Conservation (phyloP, 2,113 vertebrate species). For the Trematocara zebra region DNA sequence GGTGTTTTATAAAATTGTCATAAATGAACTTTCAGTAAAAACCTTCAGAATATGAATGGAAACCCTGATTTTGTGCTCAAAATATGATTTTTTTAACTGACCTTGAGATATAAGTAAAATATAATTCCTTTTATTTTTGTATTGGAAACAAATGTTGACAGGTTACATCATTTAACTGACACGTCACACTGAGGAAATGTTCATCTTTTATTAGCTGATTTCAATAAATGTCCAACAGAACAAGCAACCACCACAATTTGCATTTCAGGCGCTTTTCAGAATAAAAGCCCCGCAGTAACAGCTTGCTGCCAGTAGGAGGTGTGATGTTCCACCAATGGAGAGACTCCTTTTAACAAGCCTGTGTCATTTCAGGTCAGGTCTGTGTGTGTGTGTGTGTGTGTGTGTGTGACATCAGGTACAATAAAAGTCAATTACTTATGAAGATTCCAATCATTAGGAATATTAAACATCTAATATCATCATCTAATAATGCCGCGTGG, state of each 20-base stretch:
- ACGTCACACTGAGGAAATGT: background rate
- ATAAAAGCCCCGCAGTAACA: slow-evolving; percentile 15
- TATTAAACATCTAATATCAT: background rate
- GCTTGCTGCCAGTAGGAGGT: slow-evolving; percentile 31
- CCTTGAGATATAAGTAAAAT: background rate
- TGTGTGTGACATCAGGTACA: background rate
- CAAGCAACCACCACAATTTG: background rate
- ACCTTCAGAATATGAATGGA: background rate
- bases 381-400: background rate
- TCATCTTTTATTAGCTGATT: background rate
- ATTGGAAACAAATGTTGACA: background rate
- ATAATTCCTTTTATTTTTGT: background rate
- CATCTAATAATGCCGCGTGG: background rate
- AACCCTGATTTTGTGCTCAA: background rate
- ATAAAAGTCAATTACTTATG: background rate
- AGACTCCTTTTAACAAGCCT: background rate
- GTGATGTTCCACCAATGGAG: slow-evolving; percentile 4
- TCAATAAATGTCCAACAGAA: background rate
- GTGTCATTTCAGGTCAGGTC: background rate
- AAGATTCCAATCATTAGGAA: background rate
- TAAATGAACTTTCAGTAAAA: background rate
- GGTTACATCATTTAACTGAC: background rate
- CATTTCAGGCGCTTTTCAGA: background rate
- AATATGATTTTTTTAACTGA: rapidly evolving
- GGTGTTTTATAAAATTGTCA: background rate